These are phyloP conservation scores for Myrmophylax atrothorax DNA, from an alignment of 2,113 vertebrate species.

Conservation along the genomic window DNA sequence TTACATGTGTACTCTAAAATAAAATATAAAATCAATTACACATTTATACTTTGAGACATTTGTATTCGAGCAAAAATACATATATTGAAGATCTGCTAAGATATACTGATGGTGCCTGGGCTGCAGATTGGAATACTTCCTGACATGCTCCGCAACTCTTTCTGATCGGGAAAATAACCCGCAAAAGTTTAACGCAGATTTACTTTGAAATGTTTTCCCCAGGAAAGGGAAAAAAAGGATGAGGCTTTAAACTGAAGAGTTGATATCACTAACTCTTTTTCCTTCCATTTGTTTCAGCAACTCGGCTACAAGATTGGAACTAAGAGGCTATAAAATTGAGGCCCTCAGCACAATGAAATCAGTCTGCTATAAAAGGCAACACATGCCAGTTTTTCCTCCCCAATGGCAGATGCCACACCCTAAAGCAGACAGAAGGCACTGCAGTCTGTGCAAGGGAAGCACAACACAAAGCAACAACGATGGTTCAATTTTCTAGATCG, in stretches of 20 bases:
- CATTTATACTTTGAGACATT: conserved; percentile 56
- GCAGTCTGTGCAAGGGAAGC: conserved; percentile 71
- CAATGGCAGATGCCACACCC: conserved; percentile 80
- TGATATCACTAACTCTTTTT: conserved; percentile 14
- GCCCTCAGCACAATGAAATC: conserved; percentile 74
- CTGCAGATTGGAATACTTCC: neutral
- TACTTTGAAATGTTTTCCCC: conserved; percentile 47
- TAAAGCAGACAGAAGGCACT: conserved; percentile 78
- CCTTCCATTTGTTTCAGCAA: conserved; percentile 58
- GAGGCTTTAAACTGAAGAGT: conserved; percentile 4
- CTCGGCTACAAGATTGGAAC: conserved; percentile 55
- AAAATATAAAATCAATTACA: conserved; percentile 68
- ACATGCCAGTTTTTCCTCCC: conserved; percentile 77
- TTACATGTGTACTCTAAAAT: conserved; percentile 62
- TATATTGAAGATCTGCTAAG: conserved; percentile 22
- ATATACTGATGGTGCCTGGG: conserved; percentile 10
- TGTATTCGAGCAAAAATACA: conserved; percentile 26
- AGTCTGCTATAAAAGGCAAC: conserved; percentile 71
- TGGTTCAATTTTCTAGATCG: conserved; percentile 60
- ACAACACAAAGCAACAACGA: conserved; percentile 73
- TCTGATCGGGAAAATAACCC: conserved; percentile 53
- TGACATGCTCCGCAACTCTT: conserved; percentile 19
- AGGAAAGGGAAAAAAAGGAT: neutral
- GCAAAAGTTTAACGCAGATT: conserved; percentile 47
- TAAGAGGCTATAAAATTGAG: conserved; percentile 58